A percentile compares a stretch with the other conserved stretches of the same genome.
Conservation (phyloP, 2,797 vertebrate species). For the Linurgus olivaceus region DNA sequence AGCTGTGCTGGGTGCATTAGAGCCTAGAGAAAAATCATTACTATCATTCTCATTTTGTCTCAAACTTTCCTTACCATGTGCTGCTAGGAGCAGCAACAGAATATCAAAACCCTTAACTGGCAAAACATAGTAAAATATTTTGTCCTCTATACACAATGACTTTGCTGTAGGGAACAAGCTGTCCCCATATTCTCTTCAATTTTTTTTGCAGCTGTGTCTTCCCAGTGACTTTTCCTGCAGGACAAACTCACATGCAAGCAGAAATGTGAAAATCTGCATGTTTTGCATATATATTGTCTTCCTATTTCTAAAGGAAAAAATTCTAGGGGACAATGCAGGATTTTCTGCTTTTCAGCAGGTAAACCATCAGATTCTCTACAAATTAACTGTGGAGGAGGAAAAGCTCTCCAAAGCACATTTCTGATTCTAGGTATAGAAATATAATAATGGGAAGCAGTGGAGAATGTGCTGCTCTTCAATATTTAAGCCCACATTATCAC, state of each 20-base stretch:
- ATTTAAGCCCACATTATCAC: neutral
- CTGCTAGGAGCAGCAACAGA: neutral
- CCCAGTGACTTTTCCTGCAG: neutral
- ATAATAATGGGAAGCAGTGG: neutral
- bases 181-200: neutral
- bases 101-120: neutral
- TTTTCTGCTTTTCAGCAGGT: neutral
- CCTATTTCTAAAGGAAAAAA: neutral
- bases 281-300: neutral
- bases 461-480: neutral
- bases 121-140: neutral
- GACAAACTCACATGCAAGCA: neutral
- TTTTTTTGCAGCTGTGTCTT: neutral
- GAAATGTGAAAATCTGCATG: neutral
- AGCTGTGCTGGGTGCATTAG: neutral
- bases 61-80: neutral
- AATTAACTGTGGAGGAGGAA: neutral
- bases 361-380: neutral
- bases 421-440: neutral
- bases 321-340: neutral
- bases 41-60: neutral
- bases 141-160: neutral
- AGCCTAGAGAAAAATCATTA: neutral
- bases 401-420: neutral
- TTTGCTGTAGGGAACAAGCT: neutral